Evolutionary conservation across 1,140 invertebrate genomes (phyloP), one percentile per base, ranked within the genome.

Genomic region (Mycetomoellerius zeteki): DNA sequence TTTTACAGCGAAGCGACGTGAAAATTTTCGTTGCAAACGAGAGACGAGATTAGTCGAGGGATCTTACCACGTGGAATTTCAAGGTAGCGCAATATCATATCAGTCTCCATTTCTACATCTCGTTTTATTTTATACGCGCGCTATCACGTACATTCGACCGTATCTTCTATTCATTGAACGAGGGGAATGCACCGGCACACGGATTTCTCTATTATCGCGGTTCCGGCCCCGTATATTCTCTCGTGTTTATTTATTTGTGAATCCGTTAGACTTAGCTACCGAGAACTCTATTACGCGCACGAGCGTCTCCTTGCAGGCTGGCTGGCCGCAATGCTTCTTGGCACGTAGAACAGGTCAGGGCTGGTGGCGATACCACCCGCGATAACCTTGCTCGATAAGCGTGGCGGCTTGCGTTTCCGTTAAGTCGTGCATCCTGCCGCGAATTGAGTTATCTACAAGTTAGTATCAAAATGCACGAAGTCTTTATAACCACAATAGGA

Each of bases 351-450:
- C 84, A 14, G 84, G 75, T 86, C 84, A 86, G 73, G 73, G 75
- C 73, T 86, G 84, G 50, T 78, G 37, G 37, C 71, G 73, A 78
- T 67, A 80, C 58, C 24, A 86, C 75, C 75, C 7, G 52, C 30
- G 84, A 86, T 86, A 86, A 80, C 84, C 84, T 86, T 86, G 84
- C 75, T 86, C 84, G 75, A 86, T 86, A 80, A 86, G 84, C 80
- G 37, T 80, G 62, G 37, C 75, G 62, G 37, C 30, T 73, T 73
- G 54, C 84, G 50, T 78, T 86, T 86, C 84, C 84, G 75, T 86
- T 80, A 86, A 86, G 62, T 67, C 62, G 75, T 65, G 50, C 60
- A 78, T 86, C 84, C 62, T 81, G 33, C 84, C 47, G 60, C 62
- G 62, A 64, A 80, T 80, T 80, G 84, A 80, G 50, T 8, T 86